A percentile compares a stretch with the other conserved stretches of the same genome.
Evolutionary conservation across 2,113 vertebrate species (phyloP).

Genomic region (Sphaerodactylus townsendi): DNA sequence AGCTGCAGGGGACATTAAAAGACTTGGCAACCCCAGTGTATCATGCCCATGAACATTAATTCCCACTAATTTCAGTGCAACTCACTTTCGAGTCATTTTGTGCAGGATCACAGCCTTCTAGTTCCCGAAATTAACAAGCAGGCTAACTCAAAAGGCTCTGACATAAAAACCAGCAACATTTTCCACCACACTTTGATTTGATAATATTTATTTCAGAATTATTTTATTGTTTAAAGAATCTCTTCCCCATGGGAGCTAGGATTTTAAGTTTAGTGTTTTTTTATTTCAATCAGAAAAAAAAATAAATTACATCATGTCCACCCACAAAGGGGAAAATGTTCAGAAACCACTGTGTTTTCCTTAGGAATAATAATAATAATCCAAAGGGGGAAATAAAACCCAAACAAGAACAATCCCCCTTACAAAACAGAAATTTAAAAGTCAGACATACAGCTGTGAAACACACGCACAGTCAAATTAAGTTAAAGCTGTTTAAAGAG

Average conservation of each 20-base stretch:
- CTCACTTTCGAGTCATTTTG: background rate
- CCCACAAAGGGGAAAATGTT: slow-evolving; percentile 26
- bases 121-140: background rate
- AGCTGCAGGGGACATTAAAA: no score
- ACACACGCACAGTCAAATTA: background rate
- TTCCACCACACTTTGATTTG: background rate
- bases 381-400: background rate
- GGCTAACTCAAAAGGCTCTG: background rate
- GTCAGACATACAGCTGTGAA: background rate
- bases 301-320: slow-evolving; percentile 29
- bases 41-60: background rate
- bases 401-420: background rate
- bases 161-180: background rate
- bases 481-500: background rate
- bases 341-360: slow-evolving; percentile 15
- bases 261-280: slow-evolving; percentile 15
- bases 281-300: slow-evolving; percentile 1
- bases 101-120: background rate
- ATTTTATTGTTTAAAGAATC: background rate
- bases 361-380: slow-evolving; percentile 23
- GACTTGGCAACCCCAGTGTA: background rate
- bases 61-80: background rate
- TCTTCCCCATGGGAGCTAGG: background rate
- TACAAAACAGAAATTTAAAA: background rate
- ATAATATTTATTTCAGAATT: slow-evolving; percentile 9